phyloP scores from a whole-genome alignment of 1,140 invertebrate species.

The Diabrotica virgifera region DNA sequence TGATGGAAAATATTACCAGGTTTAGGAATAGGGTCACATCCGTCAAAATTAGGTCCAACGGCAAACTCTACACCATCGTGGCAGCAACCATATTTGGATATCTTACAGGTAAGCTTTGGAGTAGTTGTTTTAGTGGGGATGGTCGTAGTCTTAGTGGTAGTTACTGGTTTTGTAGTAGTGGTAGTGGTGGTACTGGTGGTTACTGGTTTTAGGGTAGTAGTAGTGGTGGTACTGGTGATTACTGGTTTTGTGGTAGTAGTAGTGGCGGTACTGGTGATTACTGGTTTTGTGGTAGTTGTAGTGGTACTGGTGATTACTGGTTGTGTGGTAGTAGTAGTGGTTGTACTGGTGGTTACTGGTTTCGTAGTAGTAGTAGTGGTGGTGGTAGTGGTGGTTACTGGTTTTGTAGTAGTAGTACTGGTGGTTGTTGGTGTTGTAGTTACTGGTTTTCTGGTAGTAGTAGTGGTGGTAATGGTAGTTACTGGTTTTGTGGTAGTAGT shows the following conservation, averaged over 20 bases:
- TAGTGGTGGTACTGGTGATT: conserved; percentile 6
- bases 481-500: too few relatives aligned
- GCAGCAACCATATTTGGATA: neutral
- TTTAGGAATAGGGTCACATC: too few relatives aligned
- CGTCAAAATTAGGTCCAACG: too few relatives aligned
- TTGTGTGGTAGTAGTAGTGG: too few relatives aligned
- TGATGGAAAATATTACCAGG: too few relatives aligned
- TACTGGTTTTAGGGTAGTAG: too few relatives aligned
- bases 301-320: neutral
- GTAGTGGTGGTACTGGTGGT: neutral
- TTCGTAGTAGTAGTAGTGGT: too few relatives aligned
- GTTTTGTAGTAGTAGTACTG: too few relatives aligned
- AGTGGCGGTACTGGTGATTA: neutral
- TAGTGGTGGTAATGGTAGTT: neutral
- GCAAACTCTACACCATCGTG: too few relatives aligned
- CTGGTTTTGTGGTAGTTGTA: neutral
- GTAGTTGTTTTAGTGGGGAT: neutral
- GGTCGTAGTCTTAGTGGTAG: neutral
- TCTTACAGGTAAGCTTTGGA: neutral
- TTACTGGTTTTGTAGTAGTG: neutral
- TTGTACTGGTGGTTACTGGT: neutral
- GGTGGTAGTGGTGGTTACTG: too few relatives aligned
- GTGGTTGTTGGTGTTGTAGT: conserved; percentile 6
- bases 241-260: conserved; percentile 1
- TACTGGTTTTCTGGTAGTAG: neutral